phyloP scores from a whole-genome alignment of 2,888 invertebrate species.

The Macroteleia sp. region DNA sequence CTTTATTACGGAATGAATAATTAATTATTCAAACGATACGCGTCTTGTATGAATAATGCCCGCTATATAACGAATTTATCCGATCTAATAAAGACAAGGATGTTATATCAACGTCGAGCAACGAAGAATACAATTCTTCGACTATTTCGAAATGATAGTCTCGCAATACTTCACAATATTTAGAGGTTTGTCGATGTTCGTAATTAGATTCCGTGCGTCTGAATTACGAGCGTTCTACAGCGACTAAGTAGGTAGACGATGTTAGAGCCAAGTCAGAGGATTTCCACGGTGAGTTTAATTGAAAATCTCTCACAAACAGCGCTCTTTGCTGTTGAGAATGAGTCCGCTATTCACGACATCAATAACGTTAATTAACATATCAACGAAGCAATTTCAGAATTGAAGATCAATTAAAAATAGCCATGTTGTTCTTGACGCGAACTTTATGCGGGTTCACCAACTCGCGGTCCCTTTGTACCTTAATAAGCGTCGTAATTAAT shows the following conservation, averaged over 20 bases:
- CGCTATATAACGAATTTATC: slow-evolving; percentile 9
- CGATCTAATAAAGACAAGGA: slow-evolving; percentile 1
- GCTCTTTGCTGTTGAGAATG: slow-evolving; percentile 42
- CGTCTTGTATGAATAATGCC: slow-evolving; percentile 3
- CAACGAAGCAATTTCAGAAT: slow-evolving; percentile 55
- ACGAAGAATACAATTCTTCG: slow-evolving; percentile 2
- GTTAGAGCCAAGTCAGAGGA: slow-evolving; percentile 51
- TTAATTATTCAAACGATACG: slow-evolving; percentile 11
- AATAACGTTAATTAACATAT: slow-evolving; percentile 77
- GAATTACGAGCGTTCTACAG: slow-evolving; percentile 43
- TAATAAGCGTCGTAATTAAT: slow-evolving; percentile 35
- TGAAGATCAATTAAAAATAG: slow-evolving; percentile 48
- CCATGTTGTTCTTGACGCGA: slow-evolving; percentile 24
- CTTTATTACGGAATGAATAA: slow-evolving; percentile 22
- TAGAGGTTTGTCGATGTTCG: slow-evolving; percentile 37
- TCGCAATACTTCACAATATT: slow-evolving; percentile 16
- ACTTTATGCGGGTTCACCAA: slow-evolving; percentile 9
- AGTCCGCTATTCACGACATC: slow-evolving; percentile 57
- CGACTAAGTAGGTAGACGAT: slow-evolving; percentile 49
- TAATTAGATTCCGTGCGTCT: slow-evolving; percentile 51
- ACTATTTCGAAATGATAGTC: slow-evolving; percentile 23
- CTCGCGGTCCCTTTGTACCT: slow-evolving; percentile 16
- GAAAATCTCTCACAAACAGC: slow-evolving; percentile 60
- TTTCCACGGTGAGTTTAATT: slow-evolving; percentile 64
- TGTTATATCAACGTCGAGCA: neutral